These are phyloP conservation scores for Adelges cooleyi DNA, from an alignment of 1,140 invertebrate species.

Conservation along the genomic window DNA sequence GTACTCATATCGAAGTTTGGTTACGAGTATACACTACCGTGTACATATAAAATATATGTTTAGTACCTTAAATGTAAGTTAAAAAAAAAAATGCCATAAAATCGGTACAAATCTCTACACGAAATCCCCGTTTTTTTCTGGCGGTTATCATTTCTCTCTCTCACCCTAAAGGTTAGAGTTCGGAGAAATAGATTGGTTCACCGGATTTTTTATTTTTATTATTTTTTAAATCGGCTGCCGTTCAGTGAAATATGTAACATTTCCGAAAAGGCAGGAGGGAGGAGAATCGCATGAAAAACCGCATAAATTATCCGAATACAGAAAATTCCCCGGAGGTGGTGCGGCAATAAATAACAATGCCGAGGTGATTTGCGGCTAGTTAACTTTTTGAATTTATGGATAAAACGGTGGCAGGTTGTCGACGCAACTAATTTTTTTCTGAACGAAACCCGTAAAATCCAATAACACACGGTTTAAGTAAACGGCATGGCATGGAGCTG, in stretches of 20 bases:
- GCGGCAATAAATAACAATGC: not conserved
- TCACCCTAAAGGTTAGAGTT: not conserved
- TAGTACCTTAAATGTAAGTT: not conserved
- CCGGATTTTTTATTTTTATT: not conserved
- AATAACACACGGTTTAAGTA: too few relatives aligned
- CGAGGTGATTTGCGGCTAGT: not conserved
- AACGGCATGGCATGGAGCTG: too few relatives aligned
- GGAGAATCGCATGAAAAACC: not conserved
- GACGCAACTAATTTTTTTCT: constrained; percentile 2
- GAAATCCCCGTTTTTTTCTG: not conserved
- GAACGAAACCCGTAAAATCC: too few relatives aligned
- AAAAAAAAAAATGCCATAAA: not conserved
- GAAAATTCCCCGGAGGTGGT: not conserved
- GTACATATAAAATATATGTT: too few relatives aligned
- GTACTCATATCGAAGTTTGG: too few relatives aligned
- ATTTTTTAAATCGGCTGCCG: not conserved
- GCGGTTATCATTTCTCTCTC: constrained; percentile 3
- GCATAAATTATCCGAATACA: constrained; percentile 3
- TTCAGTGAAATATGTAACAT: constrained; percentile 1
- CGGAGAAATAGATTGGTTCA: not conserved
- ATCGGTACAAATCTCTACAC: not conserved
- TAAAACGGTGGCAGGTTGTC: not conserved
- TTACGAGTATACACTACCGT: too few relatives aligned
- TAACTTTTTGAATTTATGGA: constrained; percentile 9
- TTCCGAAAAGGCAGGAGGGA: not conserved